Evolutionary conservation across 2,113 vertebrate genomes (phyloP).

Genomic region (Marmota flaviventris): DNA sequence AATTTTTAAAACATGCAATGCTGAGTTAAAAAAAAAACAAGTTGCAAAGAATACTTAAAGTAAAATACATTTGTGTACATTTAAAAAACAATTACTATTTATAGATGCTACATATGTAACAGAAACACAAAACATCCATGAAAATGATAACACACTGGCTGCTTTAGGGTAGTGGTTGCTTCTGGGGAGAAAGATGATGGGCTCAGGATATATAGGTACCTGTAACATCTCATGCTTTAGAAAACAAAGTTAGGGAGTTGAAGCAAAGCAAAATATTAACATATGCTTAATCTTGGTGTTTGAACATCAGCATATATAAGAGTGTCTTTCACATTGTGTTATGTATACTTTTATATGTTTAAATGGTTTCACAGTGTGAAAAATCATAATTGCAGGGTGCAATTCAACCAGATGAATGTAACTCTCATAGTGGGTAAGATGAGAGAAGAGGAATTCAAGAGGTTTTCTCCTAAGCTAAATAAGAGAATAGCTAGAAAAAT

Average conservation of each 20-base stretch:
- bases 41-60: neutral
- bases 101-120: neutral
- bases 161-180: neutral
- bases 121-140: neutral
- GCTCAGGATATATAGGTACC: neutral
- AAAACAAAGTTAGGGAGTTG: neutral
- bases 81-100: neutral
- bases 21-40: neutral
- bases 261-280: neutral
- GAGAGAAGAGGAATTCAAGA: neutral
- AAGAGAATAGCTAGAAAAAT: neutral
- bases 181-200: neutral
- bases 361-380: neutral
- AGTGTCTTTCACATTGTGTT: neutral
- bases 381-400: neutral
- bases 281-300: neutral
- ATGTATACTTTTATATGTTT: neutral
- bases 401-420: neutral
- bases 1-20: slow-evolving; percentile 11
- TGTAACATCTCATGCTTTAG: neutral
- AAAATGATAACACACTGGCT: neutral
- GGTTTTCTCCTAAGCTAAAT: neutral
- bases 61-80: neutral
- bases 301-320: neutral
- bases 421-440: neutral